These are phyloP conservation scores for Drosophila nebulosa DNA, from an alignment of 1,140 invertebrate genomes.

Conservation along the genomic window DNA sequence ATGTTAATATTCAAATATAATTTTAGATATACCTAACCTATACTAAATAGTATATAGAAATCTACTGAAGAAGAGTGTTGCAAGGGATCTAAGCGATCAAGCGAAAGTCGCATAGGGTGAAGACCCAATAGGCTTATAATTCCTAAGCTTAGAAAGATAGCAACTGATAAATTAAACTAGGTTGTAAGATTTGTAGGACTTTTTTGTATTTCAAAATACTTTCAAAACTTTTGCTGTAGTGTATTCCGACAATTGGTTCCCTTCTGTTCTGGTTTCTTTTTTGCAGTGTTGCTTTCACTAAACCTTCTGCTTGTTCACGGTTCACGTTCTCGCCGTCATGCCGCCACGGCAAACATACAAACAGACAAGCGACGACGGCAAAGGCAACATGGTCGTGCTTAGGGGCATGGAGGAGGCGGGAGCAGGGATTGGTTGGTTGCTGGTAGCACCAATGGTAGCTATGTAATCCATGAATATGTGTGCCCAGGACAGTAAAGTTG, in stretches of 20 bases:
- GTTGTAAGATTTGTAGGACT: too few relatives aligned
- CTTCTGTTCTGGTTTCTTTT: background rate
- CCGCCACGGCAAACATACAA: constrained; percentile 65
- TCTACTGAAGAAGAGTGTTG: too few relatives aligned
- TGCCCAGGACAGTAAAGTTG: constrained; percentile 56
- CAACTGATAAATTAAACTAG: too few relatives aligned
- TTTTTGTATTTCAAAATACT: background rate
- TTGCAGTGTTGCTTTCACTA: constrained; percentile 65
- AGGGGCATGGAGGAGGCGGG: background rate
- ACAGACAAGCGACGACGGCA: constrained; percentile 55
- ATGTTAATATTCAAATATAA: too few relatives aligned
- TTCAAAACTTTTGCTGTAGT: background rate
- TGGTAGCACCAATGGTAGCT: constrained; percentile 47
- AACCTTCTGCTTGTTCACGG: constrained; percentile 56
- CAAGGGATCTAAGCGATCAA: too few relatives aligned
- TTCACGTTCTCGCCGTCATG: constrained; percentile 59
- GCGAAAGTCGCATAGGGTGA: too few relatives aligned
- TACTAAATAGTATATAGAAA: too few relatives aligned
- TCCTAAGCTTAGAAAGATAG: too few relatives aligned
- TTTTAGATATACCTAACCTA: too few relatives aligned
- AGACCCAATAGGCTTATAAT: too few relatives aligned
- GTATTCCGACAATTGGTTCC: background rate
- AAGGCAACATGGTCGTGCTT: background rate
- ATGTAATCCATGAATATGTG: constrained; percentile 72
- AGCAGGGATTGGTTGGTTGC: constrained; percentile 33